Evolutionary conservation across 2,797 vertebrate species (phyloP), one percentile per base, ranked within the genome.

Genomic region (Danionella dracula): DNA sequence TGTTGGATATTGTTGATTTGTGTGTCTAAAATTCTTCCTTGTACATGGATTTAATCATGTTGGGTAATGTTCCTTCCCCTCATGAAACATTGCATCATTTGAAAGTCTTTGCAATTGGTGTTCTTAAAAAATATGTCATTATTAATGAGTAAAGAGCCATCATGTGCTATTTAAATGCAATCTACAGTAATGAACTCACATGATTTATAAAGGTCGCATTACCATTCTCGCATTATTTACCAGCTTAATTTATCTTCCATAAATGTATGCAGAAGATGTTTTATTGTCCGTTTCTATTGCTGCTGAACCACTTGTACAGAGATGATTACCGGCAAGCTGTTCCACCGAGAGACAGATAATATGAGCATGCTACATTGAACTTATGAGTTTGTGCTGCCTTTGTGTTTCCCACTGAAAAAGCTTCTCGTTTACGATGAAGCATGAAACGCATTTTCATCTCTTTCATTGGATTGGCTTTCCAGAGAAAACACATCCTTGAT

Each of bases 301-400:
- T 66, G 53, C 20, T 57, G 44, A 66, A 56, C 42, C 41, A 38
- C 63, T 56, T 66, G 51, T 57, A 57, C 20, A 38, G 42, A 66
- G 63, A 46, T 48, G 32, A 66, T 66, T 48, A 57, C 63, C 34
- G 44, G 53, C 44, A 40, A 56, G 63, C 34, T 56, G 53, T 66
- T 66, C 38, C 42, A 56, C 56, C 53, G 46, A 56, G 63, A 48
- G 61, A 64, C 50, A 12, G 42, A 66, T 48, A 66, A 66, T 48
- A 54, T 48, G 21, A 66, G 41, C 21, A 66, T 12, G 63, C 31
- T 46, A 66, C 53, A 48, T 48, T 56, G 63, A 57, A 31, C 63
- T 57, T 56, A 66, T 46, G 63, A 66, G 51, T 56, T 48, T 48
- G 41, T 29, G 42, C 63, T 31, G 63, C 42, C 21, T 66, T 54